Conservation (phyloP, 1,140 invertebrate species). For the Rhagoletis pomonella region DNA sequence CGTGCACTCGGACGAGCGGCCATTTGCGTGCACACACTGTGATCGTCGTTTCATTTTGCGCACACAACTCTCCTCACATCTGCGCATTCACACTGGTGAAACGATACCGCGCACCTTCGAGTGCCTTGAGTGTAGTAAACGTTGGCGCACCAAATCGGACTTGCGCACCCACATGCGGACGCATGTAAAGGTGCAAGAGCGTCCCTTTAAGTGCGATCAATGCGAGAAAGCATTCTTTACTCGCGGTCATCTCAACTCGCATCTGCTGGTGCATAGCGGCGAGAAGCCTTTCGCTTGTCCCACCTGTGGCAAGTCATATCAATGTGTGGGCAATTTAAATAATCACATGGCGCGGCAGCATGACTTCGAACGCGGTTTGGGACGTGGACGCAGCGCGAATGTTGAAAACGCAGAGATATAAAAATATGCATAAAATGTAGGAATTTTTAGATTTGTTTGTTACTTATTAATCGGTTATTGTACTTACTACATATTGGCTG, state of each 20-base stretch:
- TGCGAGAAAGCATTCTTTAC: slow-evolving; percentile 70
- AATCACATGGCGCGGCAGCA: slow-evolving; percentile 67
- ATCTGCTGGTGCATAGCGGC: slow-evolving; percentile 68
- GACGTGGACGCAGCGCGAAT: background rate
- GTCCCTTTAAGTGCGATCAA: slow-evolving; percentile 68
- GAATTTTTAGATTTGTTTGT: background rate
- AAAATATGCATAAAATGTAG: background rate
- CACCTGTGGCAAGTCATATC: slow-evolving; percentile 66
- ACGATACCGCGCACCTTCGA: slow-evolving; percentile 66
- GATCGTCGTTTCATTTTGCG: slow-evolving; percentile 74
- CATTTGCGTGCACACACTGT: slow-evolving; percentile 74
- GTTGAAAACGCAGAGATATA: background rate
- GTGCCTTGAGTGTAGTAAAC: slow-evolving; percentile 64
- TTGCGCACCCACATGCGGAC: slow-evolving; percentile 70
- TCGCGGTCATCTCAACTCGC: slow-evolving; percentile 66
- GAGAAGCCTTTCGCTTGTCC: slow-evolving; percentile 67
- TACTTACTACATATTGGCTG: slow-evolving; percentile 18
- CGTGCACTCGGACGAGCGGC: slow-evolving; percentile 74
- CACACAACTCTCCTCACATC: slow-evolving; percentile 75
- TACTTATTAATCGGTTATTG: slow-evolving; percentile 26
- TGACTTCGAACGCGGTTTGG: slow-evolving; percentile 14
- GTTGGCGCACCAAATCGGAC: slow-evolving; percentile 68
- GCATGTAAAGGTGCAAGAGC: slow-evolving; percentile 66
- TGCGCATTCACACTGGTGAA: slow-evolving; percentile 73
- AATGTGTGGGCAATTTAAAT: slow-evolving; percentile 70